These are phyloP conservation scores for Dromiciops gliroides DNA, from an alignment of 2,113 vertebrate genomes.

Conservation along the genomic window DNA sequence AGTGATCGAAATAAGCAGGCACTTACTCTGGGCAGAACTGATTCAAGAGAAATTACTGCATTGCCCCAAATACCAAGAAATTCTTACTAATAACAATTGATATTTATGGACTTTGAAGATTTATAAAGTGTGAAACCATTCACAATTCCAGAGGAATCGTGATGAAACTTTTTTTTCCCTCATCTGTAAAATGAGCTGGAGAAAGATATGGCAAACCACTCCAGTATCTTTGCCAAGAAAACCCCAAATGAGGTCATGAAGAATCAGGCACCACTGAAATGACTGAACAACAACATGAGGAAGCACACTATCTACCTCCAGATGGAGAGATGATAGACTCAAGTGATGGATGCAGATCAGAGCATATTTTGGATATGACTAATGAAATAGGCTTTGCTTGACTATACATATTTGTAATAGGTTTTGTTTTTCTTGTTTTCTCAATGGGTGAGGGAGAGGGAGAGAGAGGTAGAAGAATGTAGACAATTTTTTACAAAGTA, in stretches of 20 bases:
- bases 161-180: neutral
- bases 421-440: neutral
- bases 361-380: neutral
- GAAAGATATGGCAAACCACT: neutral
- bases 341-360: neutral
- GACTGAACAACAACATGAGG: neutral
- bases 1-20: neutral
- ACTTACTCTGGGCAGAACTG: neutral
- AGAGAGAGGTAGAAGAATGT: neutral
- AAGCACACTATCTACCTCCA: neutral
- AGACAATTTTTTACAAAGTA: too few species aligned
- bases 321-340: neutral
- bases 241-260: neutral
- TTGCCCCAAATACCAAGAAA: neutral
- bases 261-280: neutral
- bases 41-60: neutral
- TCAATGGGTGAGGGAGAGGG: neutral
- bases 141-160: neutral
- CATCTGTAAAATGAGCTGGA: neutral
- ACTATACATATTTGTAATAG: neutral
- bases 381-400: neutral
- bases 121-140: neutral
- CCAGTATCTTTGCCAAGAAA: neutral
- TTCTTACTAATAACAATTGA: neutral
- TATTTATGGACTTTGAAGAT: neutral